Evolutionary conservation across 2,888 invertebrate genomes (phyloP), one percentile per base, ranked within the genome.

Genomic region (Zele albiditarsus): DNA sequence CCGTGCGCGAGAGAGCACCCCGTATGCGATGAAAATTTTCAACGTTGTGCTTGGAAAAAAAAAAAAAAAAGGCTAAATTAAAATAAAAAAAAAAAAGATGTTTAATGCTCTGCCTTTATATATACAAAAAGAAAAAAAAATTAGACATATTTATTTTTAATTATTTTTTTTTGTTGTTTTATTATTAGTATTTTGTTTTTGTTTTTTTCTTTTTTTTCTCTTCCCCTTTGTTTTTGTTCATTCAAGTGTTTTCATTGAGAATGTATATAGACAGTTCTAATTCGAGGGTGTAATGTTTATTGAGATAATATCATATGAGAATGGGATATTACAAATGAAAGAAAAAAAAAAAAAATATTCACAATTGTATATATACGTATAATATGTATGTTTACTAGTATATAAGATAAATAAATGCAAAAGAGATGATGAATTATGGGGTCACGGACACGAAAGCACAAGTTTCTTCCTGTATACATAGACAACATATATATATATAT

Each of bases 1-100:
- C 80, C 77, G 70, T 77, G 70, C 73, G 73, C 63, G 49, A 28
- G 58, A 73, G 70, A 38, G 46, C 25, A 46, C 53, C 53, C n/a
- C n/a, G 53, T 53, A 27, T 3, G 33, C 57, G 49, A 69, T 69
- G 49, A 69, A 53, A 53, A 69, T 49, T 69, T 31, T 33, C 33
- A 53, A 53, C 20, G 53, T 53, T 69, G 42, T 20, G 38, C 23
- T 60, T 27, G 60, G 0, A 58, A 12, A 60, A 14, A 28, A 12
- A 60, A 60, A 60, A 58, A 58, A 60, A 60, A 27, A 27, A 25
- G 14, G 23, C 25, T 10, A 16, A 28, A n/a, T 8, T n/a, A 49
- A 33, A 33, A 5, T 16, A 53, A 53, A 4, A 23, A 28, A 58
- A 49, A 63, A 53, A 58, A 67, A 57, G 46, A 60, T 73, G 20